Conservation (phyloP, 2,113 vertebrate genomes). For the Sardina pilchardus region DNA sequence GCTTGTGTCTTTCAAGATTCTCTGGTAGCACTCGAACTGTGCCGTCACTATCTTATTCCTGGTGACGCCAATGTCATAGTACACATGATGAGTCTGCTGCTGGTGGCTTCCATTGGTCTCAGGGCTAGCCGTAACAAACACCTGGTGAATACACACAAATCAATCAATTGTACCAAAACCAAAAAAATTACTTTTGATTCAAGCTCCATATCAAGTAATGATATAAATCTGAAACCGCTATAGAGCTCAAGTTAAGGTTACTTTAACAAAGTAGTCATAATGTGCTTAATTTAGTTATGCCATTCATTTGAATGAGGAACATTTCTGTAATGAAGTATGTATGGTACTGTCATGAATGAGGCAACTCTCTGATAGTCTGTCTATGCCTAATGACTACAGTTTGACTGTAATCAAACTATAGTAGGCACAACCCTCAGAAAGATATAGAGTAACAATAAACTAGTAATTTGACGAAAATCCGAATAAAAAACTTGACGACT, state of each 20-base stretch:
- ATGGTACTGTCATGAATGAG: too few relatives aligned
- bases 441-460: neutral
- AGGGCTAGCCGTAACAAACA: constrained; percentile 67
- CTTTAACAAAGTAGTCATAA: too few relatives aligned
- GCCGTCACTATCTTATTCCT: constrained; percentile 93
- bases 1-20: constrained; percentile 82
- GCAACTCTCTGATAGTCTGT: too few relatives aligned
- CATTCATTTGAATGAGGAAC: too few relatives aligned
- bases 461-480: neutral
- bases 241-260: too few relatives aligned
- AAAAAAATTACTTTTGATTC: neutral
- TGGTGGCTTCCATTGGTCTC: constrained; percentile 70
- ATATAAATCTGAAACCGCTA: neutral
- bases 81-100: constrained; percentile 61
- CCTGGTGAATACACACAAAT: constrained; percentile 41
- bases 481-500: neutral
- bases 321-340: too few relatives aligned
- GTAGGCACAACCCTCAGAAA: neutral
- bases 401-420: too few relatives aligned
- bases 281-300: too few relatives aligned
- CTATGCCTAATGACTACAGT: too few relatives aligned
- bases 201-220: neutral
- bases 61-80: constrained; percentile 73
- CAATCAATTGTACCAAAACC: neutral
- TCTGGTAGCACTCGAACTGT: constrained; percentile 97